phyloP scores from a whole-genome alignment of 2,888 invertebrate species.

The Drosophila borealis region DNA sequence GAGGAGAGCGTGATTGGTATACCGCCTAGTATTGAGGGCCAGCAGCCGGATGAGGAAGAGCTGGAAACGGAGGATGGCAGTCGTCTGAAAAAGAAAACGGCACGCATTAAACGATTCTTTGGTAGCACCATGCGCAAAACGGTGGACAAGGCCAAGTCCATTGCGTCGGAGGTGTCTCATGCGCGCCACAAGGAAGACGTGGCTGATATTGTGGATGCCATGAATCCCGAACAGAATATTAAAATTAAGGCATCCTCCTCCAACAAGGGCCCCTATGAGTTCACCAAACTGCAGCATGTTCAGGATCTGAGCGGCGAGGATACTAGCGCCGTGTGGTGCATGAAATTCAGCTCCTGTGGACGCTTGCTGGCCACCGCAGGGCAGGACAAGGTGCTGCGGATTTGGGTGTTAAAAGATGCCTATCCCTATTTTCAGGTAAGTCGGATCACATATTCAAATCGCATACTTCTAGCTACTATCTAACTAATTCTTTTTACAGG shows the following conservation, averaged over 20 bases:
- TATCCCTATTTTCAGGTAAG: constrained; percentile 93
- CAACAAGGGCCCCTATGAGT: constrained; percentile 98
- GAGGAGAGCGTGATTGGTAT: constrained; percentile 90
- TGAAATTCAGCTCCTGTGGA: constrained; percentile 99
- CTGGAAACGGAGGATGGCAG: constrained; percentile 85
- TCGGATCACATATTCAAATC: fast-evolving
- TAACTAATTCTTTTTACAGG: constrained; percentile 86
- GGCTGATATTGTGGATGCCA: constrained; percentile 93
- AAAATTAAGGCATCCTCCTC: constrained; percentile 97
- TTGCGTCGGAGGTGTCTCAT: constrained; percentile 95
- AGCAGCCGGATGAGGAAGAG: constrained; percentile 84
- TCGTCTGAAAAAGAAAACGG: constrained; percentile 85
- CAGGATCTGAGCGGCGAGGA: constrained; percentile 94
- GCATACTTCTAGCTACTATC: background rate
- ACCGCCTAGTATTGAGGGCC: constrained; percentile 84
- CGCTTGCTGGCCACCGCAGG: constrained; percentile 98
- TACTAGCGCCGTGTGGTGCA: constrained; percentile 98
- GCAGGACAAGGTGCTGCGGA: constrained; percentile 96
- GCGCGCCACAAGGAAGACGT: constrained; percentile 95
- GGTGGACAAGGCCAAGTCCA: constrained; percentile 94
- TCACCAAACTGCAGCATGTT: constrained; percentile 95
- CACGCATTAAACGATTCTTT: constrained; percentile 91
- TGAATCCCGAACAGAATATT: constrained; percentile 91
- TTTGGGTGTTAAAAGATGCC: constrained; percentile 97
- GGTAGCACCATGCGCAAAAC: constrained; percentile 96